A percentile compares a stretch with the other conserved stretches of the same genome.
Conservation (phyloP, 2,113 vertebrate genomes). For the Paratilapia polleni region DNA sequence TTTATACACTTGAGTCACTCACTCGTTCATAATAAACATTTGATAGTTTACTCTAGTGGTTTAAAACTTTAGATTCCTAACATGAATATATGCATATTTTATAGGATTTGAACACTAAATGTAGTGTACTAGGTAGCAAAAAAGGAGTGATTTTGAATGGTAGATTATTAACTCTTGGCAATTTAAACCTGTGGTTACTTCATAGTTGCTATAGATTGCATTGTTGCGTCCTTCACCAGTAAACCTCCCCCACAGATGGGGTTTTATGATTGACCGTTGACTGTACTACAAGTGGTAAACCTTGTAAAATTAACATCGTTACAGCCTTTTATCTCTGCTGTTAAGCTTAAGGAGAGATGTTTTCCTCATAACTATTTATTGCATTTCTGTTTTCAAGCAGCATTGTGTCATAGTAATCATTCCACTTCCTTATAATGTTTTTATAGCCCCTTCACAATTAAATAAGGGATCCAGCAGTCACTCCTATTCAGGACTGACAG, state of each 20-base stretch:
- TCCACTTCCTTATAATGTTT: background rate
- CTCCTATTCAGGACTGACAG: background rate
- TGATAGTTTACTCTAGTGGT: background rate
- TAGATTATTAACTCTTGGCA: background rate
- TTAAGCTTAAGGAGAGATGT: background rate
- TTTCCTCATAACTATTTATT: background rate
- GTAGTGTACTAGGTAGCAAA: background rate
- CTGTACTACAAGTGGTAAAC: background rate
- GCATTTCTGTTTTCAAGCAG: background rate
- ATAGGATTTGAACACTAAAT: background rate
- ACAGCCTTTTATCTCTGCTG: background rate
- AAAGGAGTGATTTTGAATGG: background rate
- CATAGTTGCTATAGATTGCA: background rate
- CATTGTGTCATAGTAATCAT: background rate
- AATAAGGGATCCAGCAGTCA: background rate
- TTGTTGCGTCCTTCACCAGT: background rate
- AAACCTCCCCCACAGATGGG: background rate
- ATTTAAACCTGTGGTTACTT: background rate
- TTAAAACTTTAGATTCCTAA: background rate
- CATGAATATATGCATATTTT: background rate
- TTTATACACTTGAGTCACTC: background rate
- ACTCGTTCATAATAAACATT: background rate
- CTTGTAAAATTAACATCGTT: background rate
- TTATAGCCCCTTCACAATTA: background rate
- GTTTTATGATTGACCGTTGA: slow-evolving; percentile 3